These are phyloP conservation scores for Pseudomyrmex sp. DNA, from an alignment of 1,140 invertebrate species.

Conservation along the genomic window DNA sequence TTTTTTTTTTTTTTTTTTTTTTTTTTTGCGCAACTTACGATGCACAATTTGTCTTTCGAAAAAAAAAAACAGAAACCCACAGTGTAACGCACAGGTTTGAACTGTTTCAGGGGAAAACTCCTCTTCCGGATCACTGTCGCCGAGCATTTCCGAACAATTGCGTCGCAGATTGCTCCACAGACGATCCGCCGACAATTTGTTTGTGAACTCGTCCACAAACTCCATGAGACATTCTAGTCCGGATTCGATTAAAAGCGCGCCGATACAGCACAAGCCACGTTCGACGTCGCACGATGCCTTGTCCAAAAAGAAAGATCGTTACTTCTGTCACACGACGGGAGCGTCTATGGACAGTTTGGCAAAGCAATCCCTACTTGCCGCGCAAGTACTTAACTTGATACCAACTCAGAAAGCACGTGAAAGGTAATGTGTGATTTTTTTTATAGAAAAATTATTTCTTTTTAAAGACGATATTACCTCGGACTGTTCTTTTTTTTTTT, in stretches of 20 bases:
- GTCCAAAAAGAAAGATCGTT: slow-evolving; percentile 77
- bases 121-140: slow-evolving; percentile 79
- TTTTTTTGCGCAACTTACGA: slow-evolving; percentile 12
- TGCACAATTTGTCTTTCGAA: not conserved
- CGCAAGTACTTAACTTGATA: slow-evolving; percentile 92
- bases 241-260: slow-evolving; percentile 82
- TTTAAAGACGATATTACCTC: not conserved
- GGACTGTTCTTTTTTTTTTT: not conserved
- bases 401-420: slow-evolving; percentile 92
- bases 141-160: slow-evolving; percentile 73
- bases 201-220: slow-evolving; percentile 77
- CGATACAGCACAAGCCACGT: slow-evolving; percentile 79
- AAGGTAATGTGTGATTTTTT: slow-evolving; percentile 84
- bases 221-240: slow-evolving; percentile 81
- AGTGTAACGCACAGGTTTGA: slow-evolving; percentile 40
- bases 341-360: slow-evolving; percentile 90
- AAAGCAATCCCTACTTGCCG: slow-evolving; percentile 90
- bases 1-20: not conserved
- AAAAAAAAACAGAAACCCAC: not conserved
- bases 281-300: slow-evolving; percentile 81
- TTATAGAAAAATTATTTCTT: slow-evolving; percentile 83
- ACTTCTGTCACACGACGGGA: slow-evolving; percentile 71
- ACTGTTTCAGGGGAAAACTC: slow-evolving; percentile 78
- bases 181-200: slow-evolving; percentile 81
- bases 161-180: slow-evolving; percentile 77